phyloP scores from a whole-genome alignment of 2,797 vertebrate species.

The Masticophis lateralis region DNA sequence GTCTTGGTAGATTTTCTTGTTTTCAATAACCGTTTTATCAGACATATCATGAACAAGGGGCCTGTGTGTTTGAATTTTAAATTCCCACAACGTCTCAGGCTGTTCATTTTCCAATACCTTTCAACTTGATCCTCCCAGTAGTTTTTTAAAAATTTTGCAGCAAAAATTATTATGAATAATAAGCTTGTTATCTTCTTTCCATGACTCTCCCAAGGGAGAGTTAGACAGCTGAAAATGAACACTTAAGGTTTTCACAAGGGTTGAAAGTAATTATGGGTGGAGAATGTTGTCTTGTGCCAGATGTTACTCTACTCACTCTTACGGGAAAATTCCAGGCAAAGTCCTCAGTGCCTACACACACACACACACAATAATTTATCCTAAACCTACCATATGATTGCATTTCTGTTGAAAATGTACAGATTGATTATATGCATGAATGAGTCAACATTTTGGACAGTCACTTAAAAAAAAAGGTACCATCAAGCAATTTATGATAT shows the following conservation, averaged over 20 bases:
- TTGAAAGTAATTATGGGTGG: neutral
- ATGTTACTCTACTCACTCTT: neutral
- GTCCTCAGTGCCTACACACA: neutral
- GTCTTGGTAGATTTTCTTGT: neutral
- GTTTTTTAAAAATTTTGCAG: neutral
- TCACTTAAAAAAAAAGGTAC: constrained; percentile 20
- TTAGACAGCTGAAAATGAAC: neutral
- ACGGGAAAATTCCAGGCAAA: neutral
- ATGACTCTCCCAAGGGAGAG: neutral
- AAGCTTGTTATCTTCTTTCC: neutral
- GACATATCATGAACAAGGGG: neutral
- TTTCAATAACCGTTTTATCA: neutral
- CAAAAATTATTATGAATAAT: neutral
- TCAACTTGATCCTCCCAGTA: neutral
- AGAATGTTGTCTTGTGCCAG: neutral
- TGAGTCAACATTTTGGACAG: neutral
- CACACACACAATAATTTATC: neutral
- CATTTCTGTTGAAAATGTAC: neutral
- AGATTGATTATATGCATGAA: neutral
- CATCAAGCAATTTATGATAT: neutral
- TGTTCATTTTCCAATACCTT: neutral
- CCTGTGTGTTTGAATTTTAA: neutral
- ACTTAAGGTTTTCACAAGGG: neutral
- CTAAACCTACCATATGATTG: neutral
- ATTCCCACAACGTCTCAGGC: neutral